These are phyloP conservation scores for Cossypha heuglini DNA, from an alignment of 2,797 vertebrate species.

Conservation along the genomic window DNA sequence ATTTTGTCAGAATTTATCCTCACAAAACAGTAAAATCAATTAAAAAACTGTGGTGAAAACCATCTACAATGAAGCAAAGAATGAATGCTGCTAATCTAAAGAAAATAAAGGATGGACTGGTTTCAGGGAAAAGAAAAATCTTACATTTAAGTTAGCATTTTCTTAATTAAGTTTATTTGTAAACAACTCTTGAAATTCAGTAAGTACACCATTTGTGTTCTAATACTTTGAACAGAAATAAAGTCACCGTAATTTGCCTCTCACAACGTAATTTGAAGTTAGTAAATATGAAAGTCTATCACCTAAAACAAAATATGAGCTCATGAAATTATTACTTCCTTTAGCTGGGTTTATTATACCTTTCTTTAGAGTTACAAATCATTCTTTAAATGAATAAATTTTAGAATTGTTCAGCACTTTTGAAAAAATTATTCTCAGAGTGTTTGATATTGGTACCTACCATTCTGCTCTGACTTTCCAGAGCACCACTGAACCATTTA, in stretches of 20 bases:
- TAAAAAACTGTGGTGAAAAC: background rate
- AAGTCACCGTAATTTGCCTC: background rate
- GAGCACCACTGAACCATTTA: constrained; percentile 14
- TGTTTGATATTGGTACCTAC: background rate
- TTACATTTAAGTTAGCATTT: background rate
- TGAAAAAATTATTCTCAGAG: constrained; percentile 12
- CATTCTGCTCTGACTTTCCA: constrained; percentile 25
- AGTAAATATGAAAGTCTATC: background rate
- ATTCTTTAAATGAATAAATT: constrained; percentile 16
- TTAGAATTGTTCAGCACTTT: constrained; percentile 19
- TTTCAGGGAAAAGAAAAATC: background rate
- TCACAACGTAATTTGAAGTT: background rate
- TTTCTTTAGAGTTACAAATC: constrained; percentile 40
- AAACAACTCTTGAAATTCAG: background rate
- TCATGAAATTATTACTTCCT: background rate
- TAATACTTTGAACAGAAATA: background rate
- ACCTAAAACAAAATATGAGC: background rate
- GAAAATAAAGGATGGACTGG: background rate
- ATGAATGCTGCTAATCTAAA: background rate
- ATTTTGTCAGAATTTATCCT: background rate
- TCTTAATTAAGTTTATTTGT: background rate
- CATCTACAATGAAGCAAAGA: background rate
- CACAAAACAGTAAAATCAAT: background rate
- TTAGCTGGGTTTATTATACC: background rate
- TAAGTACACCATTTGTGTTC: background rate